Evolutionary conservation across 2,888 invertebrate genomes (phyloP), one percentile per base, ranked within the genome.

Genomic region (Epirrhoe alternata): DNA sequence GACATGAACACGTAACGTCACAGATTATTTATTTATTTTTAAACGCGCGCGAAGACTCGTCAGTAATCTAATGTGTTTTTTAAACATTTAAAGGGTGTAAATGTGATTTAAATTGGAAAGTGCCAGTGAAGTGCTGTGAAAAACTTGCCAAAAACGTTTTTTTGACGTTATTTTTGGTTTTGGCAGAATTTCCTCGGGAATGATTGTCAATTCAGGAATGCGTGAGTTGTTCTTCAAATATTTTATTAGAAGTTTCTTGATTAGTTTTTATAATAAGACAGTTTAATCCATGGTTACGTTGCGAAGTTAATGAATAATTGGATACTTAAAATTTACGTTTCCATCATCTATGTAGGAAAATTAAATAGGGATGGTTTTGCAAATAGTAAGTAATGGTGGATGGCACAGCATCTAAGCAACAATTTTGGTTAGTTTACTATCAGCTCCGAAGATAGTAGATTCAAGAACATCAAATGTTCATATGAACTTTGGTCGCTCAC

Each of bases 11-110:
- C 69, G 66, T 69, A 16, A 68, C 76, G 73, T 70, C 73, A 61
- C 70, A 76, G 76, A 75, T 76, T 76, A 71, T 64, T 70, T 79
- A 78, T 76, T 77, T 74, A 71, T 68, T 69, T 71, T 73, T 66
- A 63, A 64, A 64, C 64, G 70, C 68, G 69, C 68, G 68, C 74
- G 76, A 69, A 68, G 68, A 72, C 61, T 59, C 49, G 38, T 58
- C 31, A 10, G 8, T 51, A 42, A 64, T 64, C 31, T 49, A 42
- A 33, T 42, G n/a, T n/a, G 62, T 24, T 31, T 33, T 61, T 51
- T 31, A 10, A 58, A 16, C 24, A 10, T 61, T 8, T 5, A n/a
- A 45, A n/a, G 33, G 14, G 17, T 52, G 53, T 49, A 38, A 47
- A 57, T 50, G 16, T 17, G 6, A 49, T 54, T 38, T 47, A 47